Evolutionary conservation across 2,113 vertebrate genomes (phyloP), one percentile per base, ranked within the genome.

Genomic region (Ranitomeya imitator): DNA sequence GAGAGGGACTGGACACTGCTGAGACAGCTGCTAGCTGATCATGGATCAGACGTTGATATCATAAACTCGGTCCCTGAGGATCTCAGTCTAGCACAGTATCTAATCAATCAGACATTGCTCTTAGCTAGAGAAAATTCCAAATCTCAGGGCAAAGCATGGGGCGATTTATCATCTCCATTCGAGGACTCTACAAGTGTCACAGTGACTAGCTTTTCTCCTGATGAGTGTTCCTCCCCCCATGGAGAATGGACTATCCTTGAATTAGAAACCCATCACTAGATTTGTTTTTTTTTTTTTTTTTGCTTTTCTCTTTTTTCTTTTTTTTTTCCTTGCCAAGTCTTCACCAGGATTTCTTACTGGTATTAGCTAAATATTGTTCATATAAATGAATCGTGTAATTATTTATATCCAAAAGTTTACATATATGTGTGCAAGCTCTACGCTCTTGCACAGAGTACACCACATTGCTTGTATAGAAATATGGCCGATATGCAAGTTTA

Each of bases 181-280:
- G 97, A 97, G 91, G 98, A 97, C 71, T 96, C 97, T 88, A 95
- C 97, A 93, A 98, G 98, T 92, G 96, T 98, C 92, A 98, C 97
- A 86, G 96, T 98, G 92, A 96, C 98, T 89, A 99, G 97, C 93
- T 98, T 97, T 94, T 98, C 98, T 90, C 98, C 98, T 45, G 97
- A 98, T 92, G 98, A 99, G 71, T 97, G 97, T 85, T 96, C 96
- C 0, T 99, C 98, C 57, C 98, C 98, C 23, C 97, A 98, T 92
- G 98, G 98, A 85, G 98, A 99, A 93, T 99, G 98, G 98, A 99
- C 98, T 93, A 99, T 99, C 79, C 96, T 99, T 90, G 98, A 99
- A 93, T 95, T 99, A 92, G 98, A 99, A 94, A 99, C 98, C n/a
- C 97, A 99, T 93, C 98, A 99, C 92, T 99, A 95, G 97, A 85